Conservation (phyloP, 2,113 vertebrate species). For the Verasper variegatus region DNA sequence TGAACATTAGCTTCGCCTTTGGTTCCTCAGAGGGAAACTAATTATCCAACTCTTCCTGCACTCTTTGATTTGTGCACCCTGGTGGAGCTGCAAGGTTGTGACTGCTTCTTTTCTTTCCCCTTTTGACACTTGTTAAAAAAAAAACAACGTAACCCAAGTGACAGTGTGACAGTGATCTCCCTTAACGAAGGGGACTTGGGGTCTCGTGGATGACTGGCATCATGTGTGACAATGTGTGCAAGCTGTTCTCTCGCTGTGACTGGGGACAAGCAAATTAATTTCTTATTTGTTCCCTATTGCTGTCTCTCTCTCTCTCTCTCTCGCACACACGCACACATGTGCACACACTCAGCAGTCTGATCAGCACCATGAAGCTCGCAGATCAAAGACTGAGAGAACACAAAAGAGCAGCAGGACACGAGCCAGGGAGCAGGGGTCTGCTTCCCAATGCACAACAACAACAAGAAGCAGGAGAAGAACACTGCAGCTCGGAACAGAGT, state of each 20-base stretch:
- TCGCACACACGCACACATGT: slow-evolving; percentile 14
- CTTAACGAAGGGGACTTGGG: slow-evolving; percentile 40
- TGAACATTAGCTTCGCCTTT: slow-evolving; percentile 3
- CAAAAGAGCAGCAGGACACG: slow-evolving; percentile 68
- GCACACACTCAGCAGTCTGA: slow-evolving; percentile 40
- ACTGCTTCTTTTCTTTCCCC: neutral
- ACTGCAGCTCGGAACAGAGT: slow-evolving; percentile 10
- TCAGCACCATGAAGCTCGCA: slow-evolving; percentile 48
- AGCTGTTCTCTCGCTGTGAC: slow-evolving; percentile 28
- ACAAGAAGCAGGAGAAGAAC: slow-evolving; percentile 21
- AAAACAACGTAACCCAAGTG: slow-evolving; percentile 15
- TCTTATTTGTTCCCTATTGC: slow-evolving; percentile 24
- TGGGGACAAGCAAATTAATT: slow-evolving; percentile 34
- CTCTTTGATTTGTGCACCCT: slow-evolving; percentile 14
- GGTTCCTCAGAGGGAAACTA: neutral
- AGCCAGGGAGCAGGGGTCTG: slow-evolving; percentile 45
- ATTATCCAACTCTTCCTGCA: slow-evolving; percentile 15
- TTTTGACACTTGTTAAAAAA: slow-evolving; percentile 6
- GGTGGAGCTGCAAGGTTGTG: neutral
- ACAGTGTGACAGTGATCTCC: slow-evolving; percentile 50
- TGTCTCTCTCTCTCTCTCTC: neutral
- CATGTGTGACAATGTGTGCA: slow-evolving; percentile 28
- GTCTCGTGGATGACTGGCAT: slow-evolving; percentile 30
- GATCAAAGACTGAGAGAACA: slow-evolving; percentile 65
- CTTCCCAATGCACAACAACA: slow-evolving; percentile 56